phyloP scores from a whole-genome alignment of 2,888 invertebrate genomes.

The Diarsia mendica region DNA sequence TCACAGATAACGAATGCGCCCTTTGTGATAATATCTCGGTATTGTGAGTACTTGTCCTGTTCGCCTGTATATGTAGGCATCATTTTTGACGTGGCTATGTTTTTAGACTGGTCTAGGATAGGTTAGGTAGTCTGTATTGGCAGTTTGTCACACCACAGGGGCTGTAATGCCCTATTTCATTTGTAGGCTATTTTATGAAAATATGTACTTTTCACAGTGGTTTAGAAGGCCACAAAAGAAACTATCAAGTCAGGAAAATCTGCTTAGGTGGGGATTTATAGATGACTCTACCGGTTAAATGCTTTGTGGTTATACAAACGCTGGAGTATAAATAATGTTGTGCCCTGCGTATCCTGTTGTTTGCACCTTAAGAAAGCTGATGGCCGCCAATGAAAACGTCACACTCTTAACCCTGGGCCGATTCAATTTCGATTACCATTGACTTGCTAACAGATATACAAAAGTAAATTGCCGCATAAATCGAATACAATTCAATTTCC shows the following conservation, averaged over 20 bases:
- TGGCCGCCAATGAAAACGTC: background rate
- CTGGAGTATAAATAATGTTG: background rate
- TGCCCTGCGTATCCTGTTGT: background rate
- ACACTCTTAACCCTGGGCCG: background rate
- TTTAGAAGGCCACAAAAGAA: background rate
- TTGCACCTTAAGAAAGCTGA: too few species aligned
- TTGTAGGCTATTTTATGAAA: conserved; percentile 1
- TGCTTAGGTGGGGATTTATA: background rate
- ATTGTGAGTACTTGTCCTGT: conserved; percentile 47
- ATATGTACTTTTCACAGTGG: background rate
- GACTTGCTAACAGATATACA: background rate
- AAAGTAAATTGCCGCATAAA: background rate
- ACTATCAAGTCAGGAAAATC: background rate
- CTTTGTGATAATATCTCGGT: conserved; percentile 75
- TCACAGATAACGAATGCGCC: conserved; percentile 74
- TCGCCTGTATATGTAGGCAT: conserved; percentile 27
- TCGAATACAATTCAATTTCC: background rate
- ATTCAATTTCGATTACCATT: background rate
- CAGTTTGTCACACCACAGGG: conserved; percentile 10
- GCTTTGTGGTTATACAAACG: background rate
- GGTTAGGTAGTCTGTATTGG: background rate
- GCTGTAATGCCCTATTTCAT: background rate
- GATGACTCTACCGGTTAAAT: background rate
- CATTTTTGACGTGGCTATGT: conserved; percentile 35
- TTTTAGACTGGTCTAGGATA: conserved; percentile 9